Percentiles rank a stretch among this genome's conserved stretches.
These are phyloP conservation scores for Amblyjoppa fuscipennis DNA, from an alignment of 2,888 invertebrate genomes.

Conservation along the genomic window DNA sequence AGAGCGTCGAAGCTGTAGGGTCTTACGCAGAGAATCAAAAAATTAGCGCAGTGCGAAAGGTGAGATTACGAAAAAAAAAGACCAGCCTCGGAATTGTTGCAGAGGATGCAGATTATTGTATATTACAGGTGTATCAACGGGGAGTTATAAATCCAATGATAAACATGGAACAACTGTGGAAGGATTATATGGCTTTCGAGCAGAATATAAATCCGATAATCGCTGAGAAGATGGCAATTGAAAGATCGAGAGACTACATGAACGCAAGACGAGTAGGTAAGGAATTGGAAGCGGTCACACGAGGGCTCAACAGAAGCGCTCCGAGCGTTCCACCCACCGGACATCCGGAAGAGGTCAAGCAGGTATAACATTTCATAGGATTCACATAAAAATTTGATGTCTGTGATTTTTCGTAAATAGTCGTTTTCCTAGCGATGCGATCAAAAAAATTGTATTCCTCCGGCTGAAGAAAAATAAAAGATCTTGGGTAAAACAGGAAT, in stretches of 20 bases:
- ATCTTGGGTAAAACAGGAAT: background rate
- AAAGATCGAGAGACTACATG: conserved; percentile 98
- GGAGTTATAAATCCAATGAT: conserved; percentile 98
- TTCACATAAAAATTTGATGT: too few relatives aligned
- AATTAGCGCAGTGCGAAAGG: conserved; percentile 98
- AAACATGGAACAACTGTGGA: conserved; percentile 98
- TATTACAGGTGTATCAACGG: conserved; percentile 93
- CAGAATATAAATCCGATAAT: conserved; percentile 95
- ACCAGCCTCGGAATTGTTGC: background rate
- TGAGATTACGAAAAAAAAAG: conserved; percentile 3
- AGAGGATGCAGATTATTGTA: background rate
- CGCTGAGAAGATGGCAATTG: conserved; percentile 99
- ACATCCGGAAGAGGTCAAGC: conserved; percentile 95
- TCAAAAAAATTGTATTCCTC: background rate
- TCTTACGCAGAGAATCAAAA: conserved; percentile 99
- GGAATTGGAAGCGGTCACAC: conserved; percentile 97
- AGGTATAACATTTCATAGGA: conserved; percentile 87
- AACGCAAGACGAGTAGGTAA: conserved; percentile 98
- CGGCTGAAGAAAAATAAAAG: too few relatives aligned
- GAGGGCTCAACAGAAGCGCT: conserved; percentile 97
- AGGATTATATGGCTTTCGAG: conserved; percentile 99
- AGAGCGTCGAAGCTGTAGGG: conserved; percentile 98
- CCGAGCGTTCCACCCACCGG: conserved; percentile 98
- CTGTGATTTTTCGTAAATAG: background rate
- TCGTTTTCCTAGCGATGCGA: too few relatives aligned